These are phyloP conservation scores for Drosophila siamana DNA, from an alignment of 2,888 invertebrate species.

Conservation along the genomic window DNA sequence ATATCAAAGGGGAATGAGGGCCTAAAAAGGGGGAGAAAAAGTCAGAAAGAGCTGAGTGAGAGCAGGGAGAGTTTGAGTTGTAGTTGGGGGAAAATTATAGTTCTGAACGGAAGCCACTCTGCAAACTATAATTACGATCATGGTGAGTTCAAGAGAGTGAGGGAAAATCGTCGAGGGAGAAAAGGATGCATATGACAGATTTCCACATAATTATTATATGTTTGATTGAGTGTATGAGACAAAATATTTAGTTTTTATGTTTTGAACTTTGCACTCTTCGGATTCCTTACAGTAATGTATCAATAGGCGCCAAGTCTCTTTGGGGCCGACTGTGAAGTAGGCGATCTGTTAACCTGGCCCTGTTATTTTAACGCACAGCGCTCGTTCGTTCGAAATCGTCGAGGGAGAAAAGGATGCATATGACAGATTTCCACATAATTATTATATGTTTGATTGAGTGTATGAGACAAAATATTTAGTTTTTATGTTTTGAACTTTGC, in stretches of 20 bases:
- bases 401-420: not conserved
- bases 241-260: too few species aligned
- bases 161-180: not conserved
- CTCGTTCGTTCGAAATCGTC: constrained; percentile 9
- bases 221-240: too few species aligned
- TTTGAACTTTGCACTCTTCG: too few species aligned
- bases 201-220: not conserved
- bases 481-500: too few species aligned
- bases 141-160: not conserved
- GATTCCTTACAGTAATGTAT: too few species aligned
- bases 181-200: not conserved
- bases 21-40: too few species aligned
- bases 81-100: not conserved
- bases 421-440: not conserved
- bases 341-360: constrained; percentile 50
- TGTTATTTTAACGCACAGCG: constrained; percentile 74
- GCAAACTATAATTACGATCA: not conserved
- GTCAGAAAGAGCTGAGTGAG: not conserved
- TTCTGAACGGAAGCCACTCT: not conserved
- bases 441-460: too few species aligned
- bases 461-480: too few species aligned
- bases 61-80: not conserved
- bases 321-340: constrained; percentile 48
- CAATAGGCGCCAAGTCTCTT: constrained; percentile 29
- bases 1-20: not conserved